phyloP scores from a whole-genome alignment of 2,888 invertebrate genomes.

The Microctonus brassicae region DNA sequence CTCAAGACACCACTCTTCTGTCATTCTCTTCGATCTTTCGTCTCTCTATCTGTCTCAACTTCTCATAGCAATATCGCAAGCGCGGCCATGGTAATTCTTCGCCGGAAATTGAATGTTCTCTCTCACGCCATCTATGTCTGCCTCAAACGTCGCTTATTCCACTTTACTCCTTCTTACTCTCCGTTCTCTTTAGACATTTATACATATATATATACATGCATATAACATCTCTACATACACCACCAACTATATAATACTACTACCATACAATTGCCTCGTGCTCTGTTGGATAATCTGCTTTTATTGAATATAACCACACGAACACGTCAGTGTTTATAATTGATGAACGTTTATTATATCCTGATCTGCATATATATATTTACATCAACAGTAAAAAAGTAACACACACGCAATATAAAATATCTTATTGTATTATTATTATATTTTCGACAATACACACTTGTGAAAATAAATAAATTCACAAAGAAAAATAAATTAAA shows the following conservation, averaged over 20 bases:
- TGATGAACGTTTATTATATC: neutral
- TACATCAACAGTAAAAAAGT: no score
- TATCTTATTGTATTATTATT: no score
- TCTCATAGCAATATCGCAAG: conserved; percentile 47
- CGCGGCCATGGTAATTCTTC: conserved; percentile 58
- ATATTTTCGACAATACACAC: no score
- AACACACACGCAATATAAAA: neutral
- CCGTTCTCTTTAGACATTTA: neutral
- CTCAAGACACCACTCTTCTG: conserved; percentile 49
- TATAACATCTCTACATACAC: neutral
- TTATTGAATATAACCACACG: neutral
- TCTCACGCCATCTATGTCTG: conserved; percentile 38
- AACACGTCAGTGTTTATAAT: neutral
- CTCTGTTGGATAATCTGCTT: conserved; percentile 1
- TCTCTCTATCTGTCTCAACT: conserved; percentile 24
- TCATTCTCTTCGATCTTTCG: conserved; percentile 2
- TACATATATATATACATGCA: no score
- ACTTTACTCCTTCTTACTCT: conserved; percentile 44
- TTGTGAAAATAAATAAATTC: no score
- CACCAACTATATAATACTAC: neutral
- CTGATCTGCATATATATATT: no score
- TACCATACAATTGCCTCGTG: neutral
- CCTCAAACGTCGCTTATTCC: conserved; percentile 45
- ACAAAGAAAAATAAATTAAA: no score
- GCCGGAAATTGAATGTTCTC: conserved; percentile 62